Conservation (phyloP, 2,797 vertebrate species). For the Eulemur rubriventer region DNA sequence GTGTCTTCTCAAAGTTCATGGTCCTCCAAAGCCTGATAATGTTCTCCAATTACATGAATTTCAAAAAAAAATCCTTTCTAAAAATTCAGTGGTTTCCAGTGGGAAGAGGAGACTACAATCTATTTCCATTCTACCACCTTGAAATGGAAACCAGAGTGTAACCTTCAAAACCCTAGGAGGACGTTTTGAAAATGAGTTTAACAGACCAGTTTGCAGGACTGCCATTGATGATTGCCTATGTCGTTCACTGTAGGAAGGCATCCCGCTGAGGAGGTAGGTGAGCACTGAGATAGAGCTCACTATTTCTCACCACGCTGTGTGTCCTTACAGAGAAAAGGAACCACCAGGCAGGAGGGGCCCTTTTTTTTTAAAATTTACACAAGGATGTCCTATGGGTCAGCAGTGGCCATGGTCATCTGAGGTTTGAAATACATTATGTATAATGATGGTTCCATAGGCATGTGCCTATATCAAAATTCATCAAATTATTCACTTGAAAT, state of each 20-base stretch:
- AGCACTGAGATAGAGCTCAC: not conserved
- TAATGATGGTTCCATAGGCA: not conserved
- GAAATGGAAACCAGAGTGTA: not conserved
- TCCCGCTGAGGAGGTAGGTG: too few species aligned
- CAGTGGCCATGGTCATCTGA: not conserved
- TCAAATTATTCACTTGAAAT: not conserved
- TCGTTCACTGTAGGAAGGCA: not conserved
- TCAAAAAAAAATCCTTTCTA: not conserved
- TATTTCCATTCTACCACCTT: not conserved
- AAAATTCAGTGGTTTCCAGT: not conserved
- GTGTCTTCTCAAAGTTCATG: conserved; percentile 32
- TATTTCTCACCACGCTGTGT: not conserved
- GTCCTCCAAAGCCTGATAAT: not conserved
- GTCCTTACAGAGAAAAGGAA: not conserved
- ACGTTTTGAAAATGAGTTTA: conserved; percentile 43
- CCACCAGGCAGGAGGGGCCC: not conserved
- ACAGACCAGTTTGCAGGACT: not conserved
- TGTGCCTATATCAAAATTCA: not conserved
- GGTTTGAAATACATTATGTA: not conserved
- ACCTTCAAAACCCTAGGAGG: not conserved
- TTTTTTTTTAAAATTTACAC: not conserved
- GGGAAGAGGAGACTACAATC: not conserved
- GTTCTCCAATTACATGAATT: conserved; percentile 10
- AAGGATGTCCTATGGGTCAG: not conserved
- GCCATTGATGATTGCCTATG: not conserved